Conservation (phyloP, 2,888 invertebrate genomes). For the Psylliodes chrysocephalus region DNA sequence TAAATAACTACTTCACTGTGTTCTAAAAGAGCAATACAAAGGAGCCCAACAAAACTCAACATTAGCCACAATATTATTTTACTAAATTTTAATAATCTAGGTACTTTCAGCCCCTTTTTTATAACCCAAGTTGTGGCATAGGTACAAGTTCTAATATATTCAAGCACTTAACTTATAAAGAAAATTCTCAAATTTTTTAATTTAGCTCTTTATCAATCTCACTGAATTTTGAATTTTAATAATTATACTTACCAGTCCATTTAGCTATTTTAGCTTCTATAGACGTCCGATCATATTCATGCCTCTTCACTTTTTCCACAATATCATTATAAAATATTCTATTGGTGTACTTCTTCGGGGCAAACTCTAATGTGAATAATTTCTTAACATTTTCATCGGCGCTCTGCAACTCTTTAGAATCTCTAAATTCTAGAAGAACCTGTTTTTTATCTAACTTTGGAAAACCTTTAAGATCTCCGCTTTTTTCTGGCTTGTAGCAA, state of each 20-base stretch:
- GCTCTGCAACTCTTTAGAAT: slow-evolving; percentile 76
- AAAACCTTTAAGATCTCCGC: slow-evolving; percentile 75
- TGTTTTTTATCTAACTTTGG: slow-evolving; percentile 68
- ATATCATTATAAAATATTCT: slow-evolving; percentile 67
- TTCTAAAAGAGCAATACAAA: no score
- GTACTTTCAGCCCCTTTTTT: no score
- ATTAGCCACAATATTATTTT: no score
- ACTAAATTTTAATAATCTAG: no score
- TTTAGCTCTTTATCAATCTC: no score
- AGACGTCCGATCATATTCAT: slow-evolving; percentile 75
- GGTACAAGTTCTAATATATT: no score
- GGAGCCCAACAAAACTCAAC: no score
- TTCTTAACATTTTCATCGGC: slow-evolving; percentile 77
- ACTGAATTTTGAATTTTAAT: no score
- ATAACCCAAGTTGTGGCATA: no score
- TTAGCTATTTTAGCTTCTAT: slow-evolving; percentile 80
- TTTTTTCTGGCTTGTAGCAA: slow-evolving; percentile 72
- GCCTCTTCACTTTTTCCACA: slow-evolving; percentile 73
- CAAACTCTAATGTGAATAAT: slow-evolving; percentile 77
- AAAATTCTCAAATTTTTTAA: no score
- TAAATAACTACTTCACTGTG: no score
- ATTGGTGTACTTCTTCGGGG: slow-evolving; percentile 69
- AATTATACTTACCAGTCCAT: slow-evolving; percentile 70
- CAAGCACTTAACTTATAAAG: no score
- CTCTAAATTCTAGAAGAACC: slow-evolving; percentile 66